Conservation (phyloP, 2,113 vertebrate species). For the Leptosomus discolor region DNA sequence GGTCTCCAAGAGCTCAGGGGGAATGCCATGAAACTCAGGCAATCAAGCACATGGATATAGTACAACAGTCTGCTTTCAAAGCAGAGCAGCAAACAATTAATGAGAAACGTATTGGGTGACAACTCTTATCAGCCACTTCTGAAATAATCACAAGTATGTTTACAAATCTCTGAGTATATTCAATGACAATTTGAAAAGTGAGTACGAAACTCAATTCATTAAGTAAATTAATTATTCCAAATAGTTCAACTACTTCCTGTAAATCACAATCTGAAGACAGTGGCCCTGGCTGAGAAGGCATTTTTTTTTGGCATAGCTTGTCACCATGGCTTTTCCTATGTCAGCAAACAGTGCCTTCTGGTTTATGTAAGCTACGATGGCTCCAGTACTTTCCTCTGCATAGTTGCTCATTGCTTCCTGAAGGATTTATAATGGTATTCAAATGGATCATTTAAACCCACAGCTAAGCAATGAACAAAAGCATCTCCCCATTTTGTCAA, state of each 20-base stretch:
- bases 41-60: neutral
- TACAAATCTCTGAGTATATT: slow-evolving; percentile 22
- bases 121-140: slow-evolving; percentile 42
- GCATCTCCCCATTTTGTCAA: neutral
- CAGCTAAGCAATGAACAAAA: neutral
- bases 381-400: neutral
- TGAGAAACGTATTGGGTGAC: slow-evolving; percentile 3
- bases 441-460: slow-evolving; percentile 13
- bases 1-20: neutral
- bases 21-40: neutral
- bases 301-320: neutral
- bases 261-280: neutral
- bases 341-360: neutral
- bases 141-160: slow-evolving; percentile 41
- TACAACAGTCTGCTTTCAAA: neutral
- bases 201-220: slow-evolving; percentile 9
- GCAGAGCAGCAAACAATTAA: slow-evolving; percentile 10
- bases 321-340: neutral
- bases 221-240: slow-evolving; percentile 28
- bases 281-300: neutral
- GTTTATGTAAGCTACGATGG: neutral
- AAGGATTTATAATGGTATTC: neutral
- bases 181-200: slow-evolving; percentile 22
- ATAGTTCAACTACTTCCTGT: neutral
- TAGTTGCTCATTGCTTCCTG: neutral